Percentiles rank a stretch among this genome's conserved stretches.
Evolutionary conservation across 37 sponge, comb jelly and placozoan genomes (phyloP).

Genomic region (Bolinopsis microptera): DNA sequence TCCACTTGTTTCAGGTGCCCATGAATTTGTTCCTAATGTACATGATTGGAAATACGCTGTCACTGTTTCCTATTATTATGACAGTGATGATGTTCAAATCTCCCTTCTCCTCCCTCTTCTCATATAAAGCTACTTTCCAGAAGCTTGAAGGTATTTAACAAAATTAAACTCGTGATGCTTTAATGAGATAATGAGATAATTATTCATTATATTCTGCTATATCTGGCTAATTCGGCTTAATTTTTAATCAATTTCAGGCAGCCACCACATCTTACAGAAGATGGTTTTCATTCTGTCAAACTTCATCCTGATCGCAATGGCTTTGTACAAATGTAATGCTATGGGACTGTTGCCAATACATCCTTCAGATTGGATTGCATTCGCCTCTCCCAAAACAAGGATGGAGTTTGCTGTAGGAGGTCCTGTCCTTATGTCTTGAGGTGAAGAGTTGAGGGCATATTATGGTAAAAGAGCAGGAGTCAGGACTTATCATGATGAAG

Average conservation of each 20-base stretch:
- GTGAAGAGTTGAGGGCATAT: background rate
- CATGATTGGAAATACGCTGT: constrained; percentile 92
- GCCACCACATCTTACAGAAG: constrained; percentile 85
- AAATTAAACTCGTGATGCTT: background rate
- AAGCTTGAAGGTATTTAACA: constrained; percentile 34
- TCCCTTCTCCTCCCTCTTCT: constrained; percentile 85
- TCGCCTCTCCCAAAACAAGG: constrained; percentile 54
- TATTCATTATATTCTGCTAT: too few relatives aligned
- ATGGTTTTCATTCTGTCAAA: constrained; percentile 84
- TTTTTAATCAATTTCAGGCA: constrained; percentile 78
- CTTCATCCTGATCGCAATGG: constrained; percentile 78
- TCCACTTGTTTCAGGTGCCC: constrained; percentile 71
- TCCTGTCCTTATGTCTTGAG: constrained; percentile 26
- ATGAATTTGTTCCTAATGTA: constrained; percentile 93
- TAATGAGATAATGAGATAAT: too few relatives aligned
- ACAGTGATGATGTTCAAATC: constrained; percentile 88
- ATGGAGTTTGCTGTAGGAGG: constrained; percentile 38
- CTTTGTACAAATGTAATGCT: constrained; percentile 85
- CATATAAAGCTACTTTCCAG: constrained; percentile 68
- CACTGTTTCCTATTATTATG: constrained; percentile 98
- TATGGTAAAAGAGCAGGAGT: background rate
- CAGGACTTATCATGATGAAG: too few relatives aligned
- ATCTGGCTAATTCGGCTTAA: too few relatives aligned
- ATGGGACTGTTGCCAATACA: constrained; percentile 94
- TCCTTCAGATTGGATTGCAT: constrained; percentile 97